These are phyloP conservation scores for Eurystomus gularis DNA, from an alignment of 2,113 vertebrate species.

Conservation along the genomic window DNA sequence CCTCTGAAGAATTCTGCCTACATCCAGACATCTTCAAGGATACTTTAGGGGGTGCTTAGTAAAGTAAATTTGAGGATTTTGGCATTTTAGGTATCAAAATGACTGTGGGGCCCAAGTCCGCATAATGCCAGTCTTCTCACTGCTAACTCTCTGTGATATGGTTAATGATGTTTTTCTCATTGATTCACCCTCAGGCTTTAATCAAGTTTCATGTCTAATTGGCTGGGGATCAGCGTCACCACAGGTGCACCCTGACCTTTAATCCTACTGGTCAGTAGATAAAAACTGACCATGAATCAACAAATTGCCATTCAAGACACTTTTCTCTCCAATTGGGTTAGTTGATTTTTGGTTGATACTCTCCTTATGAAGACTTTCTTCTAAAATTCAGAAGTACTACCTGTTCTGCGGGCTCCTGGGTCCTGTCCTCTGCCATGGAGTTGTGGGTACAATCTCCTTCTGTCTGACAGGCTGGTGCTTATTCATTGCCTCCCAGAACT, in stretches of 20 bases:
- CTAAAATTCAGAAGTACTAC: background rate
- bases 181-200: slow-evolving; percentile 48
- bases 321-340: slow-evolving; percentile 11
- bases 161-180: slow-evolving; percentile 27
- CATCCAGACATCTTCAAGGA: background rate
- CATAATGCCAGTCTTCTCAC: slow-evolving; percentile 9
- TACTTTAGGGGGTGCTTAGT: background rate
- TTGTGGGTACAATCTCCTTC: background rate
- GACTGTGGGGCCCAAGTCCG: slow-evolving; percentile 50
- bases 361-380: background rate
- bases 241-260: background rate
- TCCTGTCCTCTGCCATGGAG: background rate
- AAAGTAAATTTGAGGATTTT: background rate
- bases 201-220: slow-evolving; percentile 43
- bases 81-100: background rate
- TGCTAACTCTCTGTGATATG: slow-evolving; percentile 16
- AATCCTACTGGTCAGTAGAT: slow-evolving; percentile 18
- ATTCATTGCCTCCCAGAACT: background rate
- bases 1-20: background rate
- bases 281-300: slow-evolving; percentile 40
- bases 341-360: slow-evolving; percentile 46
- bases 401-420: background rate
- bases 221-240: background rate
- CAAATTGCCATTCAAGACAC: background rate
- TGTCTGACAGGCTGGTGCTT: background rate